Base-by-base conservation (phyloP, 1,140 invertebrate genomes). In the Tribolium castaneum region DNA sequence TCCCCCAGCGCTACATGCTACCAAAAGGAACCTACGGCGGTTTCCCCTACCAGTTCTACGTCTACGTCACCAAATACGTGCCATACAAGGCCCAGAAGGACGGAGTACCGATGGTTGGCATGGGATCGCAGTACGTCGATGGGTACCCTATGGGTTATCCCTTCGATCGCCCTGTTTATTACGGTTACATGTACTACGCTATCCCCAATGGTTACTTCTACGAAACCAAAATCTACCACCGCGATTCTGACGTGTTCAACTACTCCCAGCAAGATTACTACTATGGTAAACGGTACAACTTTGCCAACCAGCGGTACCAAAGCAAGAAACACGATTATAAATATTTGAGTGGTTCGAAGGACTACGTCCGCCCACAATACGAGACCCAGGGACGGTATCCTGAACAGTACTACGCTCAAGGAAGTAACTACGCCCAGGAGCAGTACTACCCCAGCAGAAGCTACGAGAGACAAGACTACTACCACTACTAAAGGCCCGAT, bases 11-110 rank as follows among this genome's bases (percentile, higher is more conserved):
- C 6, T 45, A 78, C 34, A 87, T 94, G 78, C 82, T 94, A 77
- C 93, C 93, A 22, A 92, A 89, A 82, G 93, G 93, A 80, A 90
- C 87, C 73, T 86, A 88, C 76, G 90, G 89, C 76, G 93, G 93
- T 79, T 88, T 90, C 83, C 84, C 89, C 19, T 92, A 89, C 87
- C 89, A 91, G 78, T 85, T 94, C 74, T 92, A 90, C 86, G 90
- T 93, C 7, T 88, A 91, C 76, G 90, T 93, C 12, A 90, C 89
- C 78, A 90, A 90, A n/a, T 75, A 56, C 75, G 75, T 74, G 34
- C 71, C 49, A 34, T 81, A 70, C 66, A 19, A 70, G 34, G 74
- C 25, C 9, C 66, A 74, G 34, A 72, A 80, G 10, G 49, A 70
- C 72, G 77, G 25, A n/a, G n/a, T 82, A 77, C 77, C 79, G 3